Evolutionary conservation across 2,113 vertebrate genomes (phyloP).

Genomic region (Hassar affinis): DNA sequence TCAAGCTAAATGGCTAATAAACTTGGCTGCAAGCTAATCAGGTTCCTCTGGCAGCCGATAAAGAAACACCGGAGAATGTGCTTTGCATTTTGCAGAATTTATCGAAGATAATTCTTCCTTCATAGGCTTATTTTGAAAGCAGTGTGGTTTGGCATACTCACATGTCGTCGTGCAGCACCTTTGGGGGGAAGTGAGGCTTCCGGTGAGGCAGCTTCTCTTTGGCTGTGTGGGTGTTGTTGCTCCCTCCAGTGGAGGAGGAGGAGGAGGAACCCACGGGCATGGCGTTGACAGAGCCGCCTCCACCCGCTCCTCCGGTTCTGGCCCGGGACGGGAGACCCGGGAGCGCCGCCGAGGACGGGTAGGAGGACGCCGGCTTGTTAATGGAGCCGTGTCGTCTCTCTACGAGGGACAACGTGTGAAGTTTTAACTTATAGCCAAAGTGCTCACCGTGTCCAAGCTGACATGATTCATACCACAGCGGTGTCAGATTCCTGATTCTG

Average conservation of each 20-base stretch:
- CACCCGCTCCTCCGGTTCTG: conserved; percentile 58
- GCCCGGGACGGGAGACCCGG: conserved; percentile 77
- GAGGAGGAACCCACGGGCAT: conserved; percentile 75
- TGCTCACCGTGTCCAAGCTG: not conserved
- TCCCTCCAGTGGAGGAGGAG: conserved; percentile 64
- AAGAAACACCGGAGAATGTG: not conserved
- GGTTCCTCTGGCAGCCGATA: no score
- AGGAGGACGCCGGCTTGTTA: conserved; percentile 81
- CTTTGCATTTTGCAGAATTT: not conserved
- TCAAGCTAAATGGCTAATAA: not conserved
- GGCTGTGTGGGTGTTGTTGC: conserved; percentile 81
- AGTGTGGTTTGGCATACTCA: conserved; percentile 70
- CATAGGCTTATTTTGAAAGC: not conserved
- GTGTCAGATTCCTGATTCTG: not conserved
- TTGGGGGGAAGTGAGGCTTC: conserved; percentile 83
- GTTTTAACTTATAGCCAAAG: not conserved
- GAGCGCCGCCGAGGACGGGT: conserved; percentile 75
- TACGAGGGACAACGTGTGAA: conserved; percentile 45
- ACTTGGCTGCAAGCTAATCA: not conserved
- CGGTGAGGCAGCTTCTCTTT: conserved; percentile 94
- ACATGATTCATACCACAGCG: not conserved
- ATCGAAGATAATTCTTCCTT: not conserved
- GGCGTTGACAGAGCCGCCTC: conserved; percentile 71
- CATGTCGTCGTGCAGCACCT: conserved; percentile 87
- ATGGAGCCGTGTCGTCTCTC: conserved; percentile 96